Evolutionary conservation across 2,113 vertebrate species (phyloP), one percentile per base, ranked within the genome.

Genomic region (Bos indicus): DNA sequence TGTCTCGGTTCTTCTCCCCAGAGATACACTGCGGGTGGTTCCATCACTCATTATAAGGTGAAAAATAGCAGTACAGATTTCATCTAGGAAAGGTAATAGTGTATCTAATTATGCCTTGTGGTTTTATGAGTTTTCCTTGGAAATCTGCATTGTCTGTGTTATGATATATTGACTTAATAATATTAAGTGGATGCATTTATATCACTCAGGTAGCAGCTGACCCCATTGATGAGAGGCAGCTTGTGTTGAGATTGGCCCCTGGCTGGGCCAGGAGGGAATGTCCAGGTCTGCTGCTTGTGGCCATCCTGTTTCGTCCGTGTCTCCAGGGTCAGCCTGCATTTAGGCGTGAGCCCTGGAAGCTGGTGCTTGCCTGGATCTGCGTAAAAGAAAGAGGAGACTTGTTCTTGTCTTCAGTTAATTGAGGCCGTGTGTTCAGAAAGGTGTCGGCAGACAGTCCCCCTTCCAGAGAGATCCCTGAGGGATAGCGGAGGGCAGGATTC

Each of bases 61-160:
- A 40, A 52, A 67, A 80, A 51, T 5, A 40, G 28, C 36, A 51
- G 43, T 14, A 11, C 6, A 54, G 89, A 67, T 67, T 36, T 28
- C 57, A 21, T 46, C 56, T 56, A 46, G 59, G 46, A 89, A 43
- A 81, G 36, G 36, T n/a, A 5, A 33, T 30, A 21, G 5, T 56
- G 87, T 62, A 7, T 87, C 51, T 83, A 10, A 87, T 43, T 67
- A 77, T 62, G 9, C 54, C 3, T 2, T 46, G n/a, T 51, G 71
- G 15, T 64, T 56, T 71, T 48, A 54, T 96, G 82, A 14, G n/a
- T 77, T 93, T n/a, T 80, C 60, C 88, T 95, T 86, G 48, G 48
- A 60, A 51, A 25, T 60, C n/a, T 62, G 5, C 7, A 33, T 62
- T 78, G 14, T n/a, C 36, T 33, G 9, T 11, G 33, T 97, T 88